Evolutionary conservation across 2,888 invertebrate species (phyloP).

Genomic region (Trichogramma evanescens): DNA sequence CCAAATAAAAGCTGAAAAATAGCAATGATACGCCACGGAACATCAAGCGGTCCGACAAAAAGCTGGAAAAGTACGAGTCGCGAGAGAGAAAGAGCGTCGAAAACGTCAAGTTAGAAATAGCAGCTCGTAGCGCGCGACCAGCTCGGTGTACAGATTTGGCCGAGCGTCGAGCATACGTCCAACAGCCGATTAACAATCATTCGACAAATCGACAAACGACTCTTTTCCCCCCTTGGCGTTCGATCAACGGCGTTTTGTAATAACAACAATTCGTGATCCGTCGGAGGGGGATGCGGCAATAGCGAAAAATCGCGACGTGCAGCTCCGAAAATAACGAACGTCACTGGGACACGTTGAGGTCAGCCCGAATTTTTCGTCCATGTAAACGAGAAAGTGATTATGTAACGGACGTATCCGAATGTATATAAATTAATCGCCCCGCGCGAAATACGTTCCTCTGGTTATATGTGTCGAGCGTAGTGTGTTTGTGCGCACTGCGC

Average conservation of each 20-base stretch:
- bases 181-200: conserved; percentile 15
- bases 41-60: background rate
- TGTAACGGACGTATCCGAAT: background rate
- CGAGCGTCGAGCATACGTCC: too few species aligned
- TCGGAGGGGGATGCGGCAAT: too few species aligned
- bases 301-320: too few species aligned
- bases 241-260: background rate
- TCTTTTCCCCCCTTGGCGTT: background rate
- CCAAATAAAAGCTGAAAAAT: background rate
- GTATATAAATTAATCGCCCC: too few species aligned
- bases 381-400: conserved; percentile 6
- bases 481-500: too few species aligned
- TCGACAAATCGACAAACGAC: conserved; percentile 7
- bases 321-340: too few species aligned
- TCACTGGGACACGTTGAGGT: background rate
- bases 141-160: background rate
- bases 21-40: background rate
- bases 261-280: too few species aligned
- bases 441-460: too few species aligned
- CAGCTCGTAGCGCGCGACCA: background rate
- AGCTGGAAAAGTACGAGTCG: background rate
- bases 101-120: conserved; percentile 2
- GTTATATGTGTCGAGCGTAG: too few species aligned
- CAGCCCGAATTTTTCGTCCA: background rate
- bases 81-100: conserved; percentile 6